Evolutionary conservation across 1,140 invertebrate species (phyloP).

Genomic region (Anastrepha obliqua): DNA sequence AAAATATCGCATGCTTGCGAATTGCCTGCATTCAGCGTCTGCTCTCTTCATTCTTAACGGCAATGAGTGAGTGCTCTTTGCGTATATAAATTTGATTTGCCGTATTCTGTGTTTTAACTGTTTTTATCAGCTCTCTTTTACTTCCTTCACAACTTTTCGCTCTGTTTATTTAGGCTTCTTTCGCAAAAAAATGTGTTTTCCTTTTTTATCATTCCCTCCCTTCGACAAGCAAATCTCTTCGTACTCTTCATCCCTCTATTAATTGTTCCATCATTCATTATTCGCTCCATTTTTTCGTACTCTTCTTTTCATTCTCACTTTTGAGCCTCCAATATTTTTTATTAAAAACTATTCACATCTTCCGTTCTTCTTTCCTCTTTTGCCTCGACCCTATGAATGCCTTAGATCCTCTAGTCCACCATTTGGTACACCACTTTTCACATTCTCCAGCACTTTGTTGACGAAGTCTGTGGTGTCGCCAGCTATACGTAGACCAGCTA

Average conservation of each 20-base stretch:
- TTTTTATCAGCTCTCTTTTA: no score
- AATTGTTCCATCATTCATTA: background rate
- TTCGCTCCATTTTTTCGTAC: background rate
- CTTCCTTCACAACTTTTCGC: no score
- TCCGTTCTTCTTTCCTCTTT: conserved; percentile 61
- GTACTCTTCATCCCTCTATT: background rate
- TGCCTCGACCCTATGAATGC: conserved; percentile 64
- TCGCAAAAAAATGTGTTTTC: background rate
- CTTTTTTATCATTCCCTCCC: no score
- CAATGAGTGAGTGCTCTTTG: background rate
- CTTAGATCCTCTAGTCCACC: conserved; percentile 80
- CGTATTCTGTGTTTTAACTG: no score
- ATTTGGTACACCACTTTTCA: conserved; percentile 80
- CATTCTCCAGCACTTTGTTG: conserved; percentile 87
- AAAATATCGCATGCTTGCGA: background rate
- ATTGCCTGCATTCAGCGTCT: no score
- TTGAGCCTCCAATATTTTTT: conserved; percentile 25
- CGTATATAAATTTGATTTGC: background rate
- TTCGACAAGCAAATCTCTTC: no score
- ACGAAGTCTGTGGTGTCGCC: conserved; percentile 90
- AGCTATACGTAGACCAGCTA: conserved; percentile 84
- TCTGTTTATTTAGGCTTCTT: background rate
- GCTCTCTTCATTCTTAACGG: no score
- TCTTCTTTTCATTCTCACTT: conserved; percentile 23
- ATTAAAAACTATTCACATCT: conserved; percentile 47